These are phyloP conservation scores for Drosophila parvula DNA, from an alignment of 1,140 invertebrate species.

Conservation along the genomic window DNA sequence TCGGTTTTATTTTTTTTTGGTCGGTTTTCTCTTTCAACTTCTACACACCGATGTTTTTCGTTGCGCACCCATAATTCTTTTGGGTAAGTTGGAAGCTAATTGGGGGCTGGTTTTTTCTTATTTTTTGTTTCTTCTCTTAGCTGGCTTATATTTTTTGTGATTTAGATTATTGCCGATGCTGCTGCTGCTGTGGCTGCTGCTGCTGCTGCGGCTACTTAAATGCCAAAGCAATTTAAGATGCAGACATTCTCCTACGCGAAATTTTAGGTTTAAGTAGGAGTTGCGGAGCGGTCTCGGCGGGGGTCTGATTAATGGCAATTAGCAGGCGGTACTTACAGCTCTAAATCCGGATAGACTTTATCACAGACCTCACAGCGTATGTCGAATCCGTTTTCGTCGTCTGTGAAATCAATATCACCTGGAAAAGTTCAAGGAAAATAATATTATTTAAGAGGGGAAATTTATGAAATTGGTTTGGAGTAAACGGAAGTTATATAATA, in stretches of 20 bases:
- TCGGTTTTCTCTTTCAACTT: constrained; percentile 31
- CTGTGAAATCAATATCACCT: constrained; percentile 86
- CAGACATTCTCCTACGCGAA: constrained; percentile 55
- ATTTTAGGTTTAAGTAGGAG: constrained; percentile 4
- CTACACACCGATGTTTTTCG: constrained; percentile 20
- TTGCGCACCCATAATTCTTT: constrained; percentile 75
- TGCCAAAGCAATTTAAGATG: constrained; percentile 73
- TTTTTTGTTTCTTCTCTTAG: too few relatives aligned
- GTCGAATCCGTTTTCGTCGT: constrained; percentile 87
- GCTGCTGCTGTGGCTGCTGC: constrained; percentile 21
- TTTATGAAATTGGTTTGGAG: too few relatives aligned
- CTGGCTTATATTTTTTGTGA: constrained; percentile 41
- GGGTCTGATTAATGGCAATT: constrained; percentile 25
- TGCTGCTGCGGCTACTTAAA: constrained; percentile 50
- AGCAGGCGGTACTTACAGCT: constrained; percentile 87
- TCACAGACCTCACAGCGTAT: constrained; percentile 89
- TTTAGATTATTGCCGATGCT: constrained; percentile 63
- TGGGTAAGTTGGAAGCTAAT: constrained; percentile 81
- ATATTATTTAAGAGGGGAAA: not conserved
- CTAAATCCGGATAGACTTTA: constrained; percentile 88
- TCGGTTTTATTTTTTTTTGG: not conserved
- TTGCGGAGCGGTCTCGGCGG: constrained; percentile 2
- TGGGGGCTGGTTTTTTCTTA: constrained; percentile 64
- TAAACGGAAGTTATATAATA: not conserved
- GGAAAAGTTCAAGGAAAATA: constrained; percentile 18